A percentile compares a stretch with the other conserved stretches of the same genome.
phyloP scores from a whole-genome alignment of 2,797 vertebrate genomes.

The Gambusia yucatana region DNA sequence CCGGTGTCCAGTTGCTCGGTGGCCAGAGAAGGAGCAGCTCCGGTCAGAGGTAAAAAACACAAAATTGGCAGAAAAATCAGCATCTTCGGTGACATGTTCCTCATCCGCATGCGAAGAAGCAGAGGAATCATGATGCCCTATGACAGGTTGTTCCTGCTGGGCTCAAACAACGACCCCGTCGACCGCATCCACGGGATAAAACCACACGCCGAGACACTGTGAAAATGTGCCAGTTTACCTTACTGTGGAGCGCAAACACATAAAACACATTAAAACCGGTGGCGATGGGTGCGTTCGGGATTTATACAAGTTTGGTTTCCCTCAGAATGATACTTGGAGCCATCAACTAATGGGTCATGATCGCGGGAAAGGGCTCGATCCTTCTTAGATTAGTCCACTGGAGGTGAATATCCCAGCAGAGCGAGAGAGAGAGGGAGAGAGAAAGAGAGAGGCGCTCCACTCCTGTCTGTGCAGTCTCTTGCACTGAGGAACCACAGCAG shows the following conservation, averaged over 20 bases:
- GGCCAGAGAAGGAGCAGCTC: conserved; percentile 75
- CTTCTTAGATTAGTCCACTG: conserved; percentile 28
- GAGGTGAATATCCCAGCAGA: conserved; percentile 40
- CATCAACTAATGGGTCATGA: not conserved
- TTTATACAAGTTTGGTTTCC: conserved; percentile 26
- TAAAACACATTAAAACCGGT: conserved; percentile 67
- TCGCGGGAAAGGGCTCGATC: not conserved
- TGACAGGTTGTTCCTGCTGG: conserved; percentile 67
- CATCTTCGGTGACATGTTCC: conserved; percentile 76
- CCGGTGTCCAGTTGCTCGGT: conserved; percentile 80
- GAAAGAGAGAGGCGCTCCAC: conserved; percentile 19
- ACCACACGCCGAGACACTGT: conserved; percentile 25
- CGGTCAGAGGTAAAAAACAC: conserved; percentile 67
- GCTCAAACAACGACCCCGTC: conserved; percentile 59
- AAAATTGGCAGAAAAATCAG: conserved; percentile 70
- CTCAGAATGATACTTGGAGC: conserved; percentile 4
- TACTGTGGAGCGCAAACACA: conserved; percentile 75
- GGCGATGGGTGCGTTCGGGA: not conserved
- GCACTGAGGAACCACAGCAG: conserved; percentile 54
- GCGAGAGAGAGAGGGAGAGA: conserved; percentile 7
- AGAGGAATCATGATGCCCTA: conserved; percentile 64
- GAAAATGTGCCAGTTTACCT: conserved; percentile 57
- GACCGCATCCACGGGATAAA: conserved; percentile 59
- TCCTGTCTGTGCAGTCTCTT: conserved; percentile 24
- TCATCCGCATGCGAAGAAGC: conserved; percentile 58